Evolutionary conservation across 1,140 invertebrate species (phyloP), one percentile per base, ranked within the genome.

Genomic region (Brachionus asplanchnoidis): DNA sequence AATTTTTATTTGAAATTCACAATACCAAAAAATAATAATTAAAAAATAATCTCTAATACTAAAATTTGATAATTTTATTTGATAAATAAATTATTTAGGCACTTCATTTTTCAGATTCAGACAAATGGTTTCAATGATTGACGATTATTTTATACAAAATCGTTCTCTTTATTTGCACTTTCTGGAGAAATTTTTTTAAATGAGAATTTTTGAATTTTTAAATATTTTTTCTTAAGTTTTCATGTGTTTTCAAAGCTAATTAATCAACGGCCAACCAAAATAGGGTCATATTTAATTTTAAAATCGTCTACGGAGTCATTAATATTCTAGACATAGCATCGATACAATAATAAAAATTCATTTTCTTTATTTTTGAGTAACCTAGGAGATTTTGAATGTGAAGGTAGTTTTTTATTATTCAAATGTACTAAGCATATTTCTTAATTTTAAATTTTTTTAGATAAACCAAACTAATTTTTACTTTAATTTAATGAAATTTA

Each of bases 321-420:
- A 60, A 60, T 40, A 42, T 73, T 73, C 68, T 73, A 73, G 68
- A 73, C 68, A 73, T 42, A 73, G 40, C n/a, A 73, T 17, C 40
- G 17, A 73, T 40, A 73, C 40, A 73, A 40, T 32, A 32, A 42
- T 17, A 17, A 42, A 73, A 73, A 73, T 32, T 1, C 32, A 42
- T 17, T n/a, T 73, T 73, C 11, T 40, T 73, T 77, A 50, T 77
- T 50, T 77, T 77, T 46, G 20, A 26, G 73, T 77, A 28, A 77
- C 73, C 73, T 77, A 77, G 73, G 42, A 20, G 46, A 77, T 50
- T 44, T 44, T 50, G 12, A 77, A 53, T 77, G 73, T 77, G 42
- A 77, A 77, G 73, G 73, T 50, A 77, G 0, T 50, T 77, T 75
- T 77, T 77, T 26, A 50, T 50, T 26, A 77, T 77, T 46, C 73